Conservation (phyloP, 2,797 vertebrate genomes). For the Helarctos malayanus region DNA sequence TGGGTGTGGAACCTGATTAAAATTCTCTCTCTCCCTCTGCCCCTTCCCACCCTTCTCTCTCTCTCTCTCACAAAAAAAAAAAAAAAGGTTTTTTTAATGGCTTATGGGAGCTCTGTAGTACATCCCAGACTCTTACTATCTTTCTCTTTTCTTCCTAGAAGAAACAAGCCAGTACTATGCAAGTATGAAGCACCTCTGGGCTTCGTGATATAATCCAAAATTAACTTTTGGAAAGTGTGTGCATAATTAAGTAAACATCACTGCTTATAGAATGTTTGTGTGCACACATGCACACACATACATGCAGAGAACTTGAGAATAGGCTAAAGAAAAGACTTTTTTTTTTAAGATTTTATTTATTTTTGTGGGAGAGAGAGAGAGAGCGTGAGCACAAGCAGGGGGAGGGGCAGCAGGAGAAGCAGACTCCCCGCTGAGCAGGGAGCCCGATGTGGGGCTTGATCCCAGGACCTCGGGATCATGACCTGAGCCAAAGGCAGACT, state of each 20-base stretch:
- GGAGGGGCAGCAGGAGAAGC: too few relatives aligned
- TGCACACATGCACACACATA: background rate
- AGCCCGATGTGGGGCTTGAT: too few relatives aligned
- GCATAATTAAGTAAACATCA: conserved; percentile 59
- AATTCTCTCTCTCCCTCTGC: too few relatives aligned
- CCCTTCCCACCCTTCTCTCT: too few relatives aligned
- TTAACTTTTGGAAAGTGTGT: background rate
- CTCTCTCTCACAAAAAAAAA: too few relatives aligned
- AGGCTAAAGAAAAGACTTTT: background rate
- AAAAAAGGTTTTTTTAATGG: conserved; percentile 54
- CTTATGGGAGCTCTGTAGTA: background rate
- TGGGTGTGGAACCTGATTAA: too few relatives aligned
- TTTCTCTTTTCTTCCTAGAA: conserved; percentile 38
- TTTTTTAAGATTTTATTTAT: too few relatives aligned
- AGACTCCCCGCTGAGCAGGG: too few relatives aligned
- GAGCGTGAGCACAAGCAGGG: too few relatives aligned
- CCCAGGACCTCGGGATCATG: too few relatives aligned
- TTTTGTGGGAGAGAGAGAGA: too few relatives aligned
- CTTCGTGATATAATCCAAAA: background rate
- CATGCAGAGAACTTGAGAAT: background rate
- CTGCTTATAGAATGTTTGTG: background rate
- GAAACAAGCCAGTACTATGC: background rate
- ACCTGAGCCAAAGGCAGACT: too few relatives aligned
- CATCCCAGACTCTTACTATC: background rate
- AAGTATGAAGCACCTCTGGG: background rate